Evolutionary conservation across 2,113 vertebrate genomes (phyloP), one percentile per base, ranked within the genome.

Genomic region (Gymnorhina tibicen): DNA sequence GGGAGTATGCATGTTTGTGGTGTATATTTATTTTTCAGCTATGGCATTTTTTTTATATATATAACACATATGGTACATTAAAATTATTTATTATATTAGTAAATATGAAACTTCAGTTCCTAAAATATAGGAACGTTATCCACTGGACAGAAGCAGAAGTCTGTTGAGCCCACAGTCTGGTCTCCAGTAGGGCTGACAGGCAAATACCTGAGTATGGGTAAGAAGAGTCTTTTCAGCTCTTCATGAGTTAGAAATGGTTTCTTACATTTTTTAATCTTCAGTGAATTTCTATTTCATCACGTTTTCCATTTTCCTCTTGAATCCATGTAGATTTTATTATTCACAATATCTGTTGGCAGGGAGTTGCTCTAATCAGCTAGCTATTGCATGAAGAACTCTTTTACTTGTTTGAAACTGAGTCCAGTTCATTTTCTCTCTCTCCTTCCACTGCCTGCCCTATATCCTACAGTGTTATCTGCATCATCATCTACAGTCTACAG

Each of bases 391-490:
- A 85, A 68, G 47, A 85, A 59, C 12, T 53, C 17, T 68, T 63
- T 32, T 35, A 55, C 10, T 17, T 88, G 30, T n/a, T 88, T 44
- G 13, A 82, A 93, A 78, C 16, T n/a, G 6, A 37, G 12, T 79
- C 21, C 1, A 50, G 15, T 7, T 9, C 2, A 11, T 42, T 82
- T 63, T 46, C 18, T 90, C 10, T 39, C 24, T 7, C 7, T 72
- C 10, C 3, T 69, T 83, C 63, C 16, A 37, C 16, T n/a, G 26
- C 12, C 10, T 0, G 1, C 10, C 12, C 15, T n/a, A 3, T 23
- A 78, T 39, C 27, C 21, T 79, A 60, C 32, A 46, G 6, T 32
- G 33, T 39, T 59, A 52, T 52, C 27, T 41, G 41, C 16, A 33
- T 21, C 5, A 62, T 41, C 49, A 78, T 39, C 42, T 24, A 60